Evolutionary conservation across 2,797 vertebrate genomes (phyloP).

Genomic region (Prionace glauca): DNA sequence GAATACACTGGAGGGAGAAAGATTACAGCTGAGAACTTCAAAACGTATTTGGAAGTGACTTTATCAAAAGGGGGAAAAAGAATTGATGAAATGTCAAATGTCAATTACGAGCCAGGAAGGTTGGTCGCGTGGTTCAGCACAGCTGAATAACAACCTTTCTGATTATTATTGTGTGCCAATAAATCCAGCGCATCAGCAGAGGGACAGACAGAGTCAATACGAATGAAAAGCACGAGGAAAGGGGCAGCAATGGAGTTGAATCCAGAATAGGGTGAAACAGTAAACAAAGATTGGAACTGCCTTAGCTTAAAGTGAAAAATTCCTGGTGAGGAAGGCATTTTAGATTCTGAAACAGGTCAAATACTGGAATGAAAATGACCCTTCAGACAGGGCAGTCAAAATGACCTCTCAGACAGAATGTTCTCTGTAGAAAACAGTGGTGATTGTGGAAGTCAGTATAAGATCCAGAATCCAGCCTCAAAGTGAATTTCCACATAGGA

Average conservation of each 20-base stretch:
- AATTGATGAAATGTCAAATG: background rate
- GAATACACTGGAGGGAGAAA: background rate
- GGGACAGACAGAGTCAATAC: background rate
- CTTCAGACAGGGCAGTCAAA: background rate
- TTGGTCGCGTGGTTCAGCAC: background rate
- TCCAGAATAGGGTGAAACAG: background rate
- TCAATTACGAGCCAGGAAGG: background rate
- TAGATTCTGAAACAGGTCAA: background rate
- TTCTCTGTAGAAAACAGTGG: background rate
- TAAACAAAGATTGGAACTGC: background rate
- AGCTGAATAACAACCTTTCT: background rate
- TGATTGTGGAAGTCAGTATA: background rate
- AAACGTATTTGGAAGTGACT: background rate
- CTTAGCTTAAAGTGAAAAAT: background rate
- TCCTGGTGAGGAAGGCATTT: background rate
- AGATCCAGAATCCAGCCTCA: background rate
- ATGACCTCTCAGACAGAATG: too few species aligned
- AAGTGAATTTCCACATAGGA: background rate
- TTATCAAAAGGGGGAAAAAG: background rate
- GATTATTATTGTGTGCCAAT: background rate
- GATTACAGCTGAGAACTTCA: background rate
- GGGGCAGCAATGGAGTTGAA: background rate
- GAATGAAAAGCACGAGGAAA: background rate
- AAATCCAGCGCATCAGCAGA: background rate
- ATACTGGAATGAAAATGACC: background rate